Base-by-base conservation (phyloP, 2,797 vertebrate genomes). In the Pitangus sulphuratus region DNA sequence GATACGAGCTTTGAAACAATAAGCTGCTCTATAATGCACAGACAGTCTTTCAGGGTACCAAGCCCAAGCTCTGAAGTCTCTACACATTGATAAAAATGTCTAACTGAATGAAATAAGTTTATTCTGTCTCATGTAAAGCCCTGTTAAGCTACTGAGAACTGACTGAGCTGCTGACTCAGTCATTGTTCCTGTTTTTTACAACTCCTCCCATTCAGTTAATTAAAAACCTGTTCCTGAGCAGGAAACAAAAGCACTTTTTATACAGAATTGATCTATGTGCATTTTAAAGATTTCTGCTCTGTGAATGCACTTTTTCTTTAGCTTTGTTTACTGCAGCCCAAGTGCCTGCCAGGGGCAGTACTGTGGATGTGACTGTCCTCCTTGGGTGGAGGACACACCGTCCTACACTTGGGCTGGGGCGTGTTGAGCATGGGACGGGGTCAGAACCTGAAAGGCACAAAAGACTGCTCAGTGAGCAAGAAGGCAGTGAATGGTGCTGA, bases 391-490 rank as follows among this genome's bases (percentile, higher is more conserved):
- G 93, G 95, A 66, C 97, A 89, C 80, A 42, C 94, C 85, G 33
- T 92, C 97, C 96, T 93, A 86, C 97, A 87, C 97, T 95, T 30
- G 21, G 87, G 93, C 96, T 24, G 4, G 87, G 87, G 96, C 76
- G 87, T 88, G 30, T 82, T 94, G 95, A 96, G 96, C 97, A 96
- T 72, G 95, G 96, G 94, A 89, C 6, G 39, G 86, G 96, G 97
- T 97, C 97, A 97, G 96, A 98, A 97, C 96, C 97, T 96, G 95
- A 97, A 89, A 91, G 94, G 78, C 96, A 91, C 84, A 90, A 90
- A 97, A 89, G 96, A 77, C 92, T 90, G 88, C 88, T 90, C 96
- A 94, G 42, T 58, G 18, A 96, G 87, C 89, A 80, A 56, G 80
- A 77, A 72, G 39, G 48, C 48, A 31, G 74, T 70, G 94, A 95